These are phyloP conservation scores for Dexiosoma caninum DNA, from an alignment of 2,888 invertebrate genomes.

Conservation along the genomic window DNA sequence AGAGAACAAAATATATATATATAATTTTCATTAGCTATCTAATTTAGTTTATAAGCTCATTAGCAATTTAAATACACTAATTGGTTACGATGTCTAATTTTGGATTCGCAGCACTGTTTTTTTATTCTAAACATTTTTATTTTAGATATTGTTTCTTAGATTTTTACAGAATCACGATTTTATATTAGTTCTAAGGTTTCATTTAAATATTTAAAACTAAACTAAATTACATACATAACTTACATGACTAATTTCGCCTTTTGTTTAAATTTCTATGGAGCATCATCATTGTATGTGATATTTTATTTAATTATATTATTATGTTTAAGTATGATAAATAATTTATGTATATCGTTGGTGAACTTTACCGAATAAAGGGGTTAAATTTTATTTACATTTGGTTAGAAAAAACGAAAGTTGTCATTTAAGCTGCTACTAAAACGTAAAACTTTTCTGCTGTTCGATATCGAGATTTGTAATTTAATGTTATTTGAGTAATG, in stretches of 20 bases:
- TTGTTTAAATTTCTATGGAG: constrained; percentile 31
- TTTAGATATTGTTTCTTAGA: constrained; percentile 6
- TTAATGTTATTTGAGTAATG: too few species aligned
- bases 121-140: not conserved
- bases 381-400: not conserved
- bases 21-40: not conserved
- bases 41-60: constrained; percentile 22
- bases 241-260: not conserved
- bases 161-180: constrained; percentile 58
- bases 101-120: not conserved
- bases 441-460: too few species aligned
- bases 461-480: too few species aligned
- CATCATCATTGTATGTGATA: constrained; percentile 44
- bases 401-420: not conserved
- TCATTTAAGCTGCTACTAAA: too few species aligned
- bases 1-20: not conserved
- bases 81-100: not conserved
- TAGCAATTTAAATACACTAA: not conserved
- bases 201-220: constrained; percentile 43
- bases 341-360: constrained; percentile 46
- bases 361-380: not conserved
- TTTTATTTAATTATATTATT: not conserved
- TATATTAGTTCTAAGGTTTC: constrained; percentile 27
- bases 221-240: constrained; percentile 32
- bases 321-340: constrained; percentile 18